Evolutionary conservation across 2,797 vertebrate genomes (phyloP), one percentile per base, ranked within the genome.

Genomic region (Eutrigla gurnardus): DNA sequence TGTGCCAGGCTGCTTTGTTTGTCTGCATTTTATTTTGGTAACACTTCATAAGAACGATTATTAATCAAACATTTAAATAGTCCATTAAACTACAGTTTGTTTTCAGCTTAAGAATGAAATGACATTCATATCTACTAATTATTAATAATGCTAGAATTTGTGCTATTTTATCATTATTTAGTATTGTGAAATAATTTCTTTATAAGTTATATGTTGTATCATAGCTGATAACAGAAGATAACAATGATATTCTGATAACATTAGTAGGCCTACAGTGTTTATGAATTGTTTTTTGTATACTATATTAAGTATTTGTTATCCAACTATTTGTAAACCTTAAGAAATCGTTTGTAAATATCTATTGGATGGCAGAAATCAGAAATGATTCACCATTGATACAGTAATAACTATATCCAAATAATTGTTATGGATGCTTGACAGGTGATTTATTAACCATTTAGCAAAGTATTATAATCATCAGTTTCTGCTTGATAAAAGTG

Each of bases 1-100:
- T 60, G 4, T 45, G 42, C 78, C 54, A 45, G 14, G 65, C 60
- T 55, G 32, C 33, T 37, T 17, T 46, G 8, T 52, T 63, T 25
- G 1, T 2, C 25, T 25, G 25, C 25, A 25, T 25, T 25, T 25
- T 25, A 15, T 15, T 2, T 49, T 47, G 47, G 7, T 49, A n/a
- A 49, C 18, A 18, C n/a, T 53, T 25, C 7, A 54, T 53, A 33
- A 14, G 13, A 7, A 33, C 32, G 18, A 54, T 54, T 7, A 35
- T 35, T 33, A 6, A 54, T 35, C 4, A 33, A 15, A 3, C 13
- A 33, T 53, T 13, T 53, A n/a, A n/a, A 12, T 35, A 35, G 32
- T 54, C 35, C 7, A 33, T 54, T 32, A 32, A 33, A 13, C 50
- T 53, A 25, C 14, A 53, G 50, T 33, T 53, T 13, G 33, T 32